Evolutionary conservation across 2,888 invertebrate genomes (phyloP).

Genomic region (Heliconius erato): DNA sequence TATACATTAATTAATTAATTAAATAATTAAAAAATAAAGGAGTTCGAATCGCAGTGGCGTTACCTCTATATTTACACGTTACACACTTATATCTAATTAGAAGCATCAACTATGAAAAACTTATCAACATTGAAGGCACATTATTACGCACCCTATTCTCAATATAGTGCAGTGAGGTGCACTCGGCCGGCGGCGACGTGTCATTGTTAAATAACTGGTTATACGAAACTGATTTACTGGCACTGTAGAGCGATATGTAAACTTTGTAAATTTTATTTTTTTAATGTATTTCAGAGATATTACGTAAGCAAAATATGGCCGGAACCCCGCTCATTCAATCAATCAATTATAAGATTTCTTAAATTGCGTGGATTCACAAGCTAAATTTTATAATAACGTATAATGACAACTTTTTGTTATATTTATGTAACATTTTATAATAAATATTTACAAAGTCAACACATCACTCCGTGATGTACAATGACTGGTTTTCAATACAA

Average conservation of each 20-base stretch:
- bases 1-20: constrained; percentile 63
- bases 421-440: background rate
- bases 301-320: background rate
- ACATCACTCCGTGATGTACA: constrained; percentile 30
- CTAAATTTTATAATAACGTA: too few species aligned
- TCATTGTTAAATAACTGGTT: constrained; percentile 48
- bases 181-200: constrained; percentile 58
- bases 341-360: too few species aligned
- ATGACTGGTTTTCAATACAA: constrained; percentile 46
- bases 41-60: constrained; percentile 76
- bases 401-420: background rate
- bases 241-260: constrained; percentile 27
- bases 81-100: constrained; percentile 76
- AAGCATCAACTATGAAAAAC: constrained; percentile 84
- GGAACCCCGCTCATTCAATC: too few species aligned
- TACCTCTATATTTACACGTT: constrained; percentile 83
- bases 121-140: constrained; percentile 86
- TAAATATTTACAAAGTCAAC: constrained; percentile 26
- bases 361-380: too few species aligned
- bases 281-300: background rate
- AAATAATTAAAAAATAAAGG: constrained; percentile 83
- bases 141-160: constrained; percentile 84
- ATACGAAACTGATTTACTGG: background rate
- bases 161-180: constrained; percentile 73
- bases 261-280: constrained; percentile 25